phyloP scores from a whole-genome alignment of 2,113 vertebrate species.

The Anser brachyrhynchus region DNA sequence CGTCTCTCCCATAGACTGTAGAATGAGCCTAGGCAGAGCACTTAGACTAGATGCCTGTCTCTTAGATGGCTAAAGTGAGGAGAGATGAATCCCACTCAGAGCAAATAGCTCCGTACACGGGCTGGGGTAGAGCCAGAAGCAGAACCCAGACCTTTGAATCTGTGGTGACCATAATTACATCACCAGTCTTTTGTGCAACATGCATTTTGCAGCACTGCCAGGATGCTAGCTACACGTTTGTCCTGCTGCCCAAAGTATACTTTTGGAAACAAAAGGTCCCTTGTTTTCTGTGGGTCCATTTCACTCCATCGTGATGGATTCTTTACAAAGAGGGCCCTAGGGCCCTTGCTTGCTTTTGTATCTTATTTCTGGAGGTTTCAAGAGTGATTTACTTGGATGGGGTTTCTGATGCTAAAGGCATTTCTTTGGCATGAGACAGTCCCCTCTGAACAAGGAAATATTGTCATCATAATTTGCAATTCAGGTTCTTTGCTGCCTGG shows the following conservation, averaged over 20 bases:
- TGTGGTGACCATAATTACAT: neutral
- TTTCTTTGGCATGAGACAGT: constrained; percentile 4
- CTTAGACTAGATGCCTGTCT: neutral
- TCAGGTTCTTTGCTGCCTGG: constrained; percentile 9
- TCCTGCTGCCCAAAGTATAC: neutral
- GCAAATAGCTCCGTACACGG: neutral
- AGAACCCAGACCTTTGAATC: neutral
- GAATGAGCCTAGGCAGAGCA: neutral
- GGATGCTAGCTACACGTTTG: neutral
- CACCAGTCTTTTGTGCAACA: neutral
- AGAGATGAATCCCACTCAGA: neutral
- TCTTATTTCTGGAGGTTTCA: neutral
- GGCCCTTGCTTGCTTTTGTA: neutral
- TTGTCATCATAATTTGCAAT: neutral
- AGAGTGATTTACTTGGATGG: neutral
- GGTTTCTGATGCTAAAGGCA: neutral
- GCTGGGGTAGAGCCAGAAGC: neutral
- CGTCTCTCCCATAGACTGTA: neutral
- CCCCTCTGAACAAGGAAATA: constrained; percentile 25
- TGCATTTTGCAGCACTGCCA: neutral
- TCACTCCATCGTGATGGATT: fast-evolving
- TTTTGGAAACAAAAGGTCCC: neutral
- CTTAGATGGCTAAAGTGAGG: neutral
- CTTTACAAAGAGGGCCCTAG: neutral
- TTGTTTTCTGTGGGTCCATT: neutral